Base-by-base conservation (phyloP, 2,888 invertebrate species). In the Herminia tarsipennalis region DNA sequence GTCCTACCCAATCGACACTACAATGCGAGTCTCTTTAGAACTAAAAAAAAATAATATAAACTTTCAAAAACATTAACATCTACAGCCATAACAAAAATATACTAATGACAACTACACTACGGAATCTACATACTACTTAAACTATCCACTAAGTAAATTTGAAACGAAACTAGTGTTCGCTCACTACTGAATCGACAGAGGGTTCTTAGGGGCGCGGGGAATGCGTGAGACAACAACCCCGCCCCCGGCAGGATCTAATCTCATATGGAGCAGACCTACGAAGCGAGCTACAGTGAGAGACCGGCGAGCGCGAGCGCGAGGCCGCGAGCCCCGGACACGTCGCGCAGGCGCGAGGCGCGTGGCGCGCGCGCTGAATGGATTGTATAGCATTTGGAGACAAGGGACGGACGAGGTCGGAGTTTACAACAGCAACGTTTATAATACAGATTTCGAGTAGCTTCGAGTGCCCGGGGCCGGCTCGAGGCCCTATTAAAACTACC, bases 41-140 rank as follows among this genome's bases (percentile, higher is more conserved):
- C 83, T 83, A 83, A 88, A 87, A 76, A 53, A 81, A 88, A 82
- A 84, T 76, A 61, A 85, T 83, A 88, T 86, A 88, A 89, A 88
- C 84, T 86, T 46, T 88, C 78, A 83, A 88, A 87, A 89, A 86
- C 80, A 83, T 89, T 88, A 89, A 90, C 89, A 88, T 82, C 90
- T 90, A 89, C 89, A 86, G 89, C 88, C 88, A 89, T 90, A 90
- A 89, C 88, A 89, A 90, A 90, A 90, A 88, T 88, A 89, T 51
- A 82, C 88, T 90, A 90, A 86, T 83, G 87, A 88, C 83, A 73
- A 83, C 88, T 89, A 90, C 83, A 54, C 90, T 90, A 90, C 86
- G 86, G 83, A 86, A 84, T 78, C 89, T 90, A 90, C 86, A 56
- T 66, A 76, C 88, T 90, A 89, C 83, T 80, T 88, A 89, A 78